phyloP scores from a whole-genome alignment of 2,888 invertebrate species.

The Erebia palarica region DNA sequence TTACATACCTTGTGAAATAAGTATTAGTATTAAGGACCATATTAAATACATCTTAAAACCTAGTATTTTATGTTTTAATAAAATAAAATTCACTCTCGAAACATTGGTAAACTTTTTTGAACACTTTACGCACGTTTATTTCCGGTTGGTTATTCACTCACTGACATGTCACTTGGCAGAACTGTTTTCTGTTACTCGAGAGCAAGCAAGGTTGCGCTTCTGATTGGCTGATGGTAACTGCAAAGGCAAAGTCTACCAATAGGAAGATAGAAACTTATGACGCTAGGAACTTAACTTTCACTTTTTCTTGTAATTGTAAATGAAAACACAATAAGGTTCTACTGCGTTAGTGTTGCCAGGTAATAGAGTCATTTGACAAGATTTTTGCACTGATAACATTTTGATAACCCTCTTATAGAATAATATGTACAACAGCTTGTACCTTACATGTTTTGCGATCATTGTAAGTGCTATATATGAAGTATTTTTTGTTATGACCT shows the following conservation, averaged over 20 bases:
- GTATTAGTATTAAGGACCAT: conserved; percentile 55
- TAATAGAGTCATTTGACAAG: neutral
- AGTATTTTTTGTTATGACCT: too few species aligned
- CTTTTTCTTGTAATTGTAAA: conserved; percentile 46
- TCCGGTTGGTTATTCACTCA: conserved; percentile 47
- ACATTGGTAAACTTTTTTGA: conserved; percentile 51
- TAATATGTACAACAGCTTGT: too few species aligned
- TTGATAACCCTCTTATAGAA: neutral
- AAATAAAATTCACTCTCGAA: conserved; percentile 44
- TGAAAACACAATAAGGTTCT: conserved; percentile 20
- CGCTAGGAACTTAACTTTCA: conserved; percentile 53
- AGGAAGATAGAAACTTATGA: conserved; percentile 47
- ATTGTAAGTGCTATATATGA: too few species aligned
- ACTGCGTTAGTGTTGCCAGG: conserved; percentile 38
- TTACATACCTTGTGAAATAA: conserved; percentile 56
- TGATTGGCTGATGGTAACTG: conserved; percentile 47
- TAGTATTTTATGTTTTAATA: conserved; percentile 50
- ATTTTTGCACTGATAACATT: conserved; percentile 5
- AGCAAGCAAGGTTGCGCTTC: conserved; percentile 44
- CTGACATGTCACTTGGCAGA: conserved; percentile 51
- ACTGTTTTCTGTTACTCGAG: conserved; percentile 35
- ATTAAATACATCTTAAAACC: conserved; percentile 55
- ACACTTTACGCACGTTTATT: conserved; percentile 43
- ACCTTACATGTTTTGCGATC: too few species aligned
- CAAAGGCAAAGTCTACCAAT: conserved; percentile 49